phyloP scores from a whole-genome alignment of 2,113 vertebrate species.

The Gavia stellata region DNA sequence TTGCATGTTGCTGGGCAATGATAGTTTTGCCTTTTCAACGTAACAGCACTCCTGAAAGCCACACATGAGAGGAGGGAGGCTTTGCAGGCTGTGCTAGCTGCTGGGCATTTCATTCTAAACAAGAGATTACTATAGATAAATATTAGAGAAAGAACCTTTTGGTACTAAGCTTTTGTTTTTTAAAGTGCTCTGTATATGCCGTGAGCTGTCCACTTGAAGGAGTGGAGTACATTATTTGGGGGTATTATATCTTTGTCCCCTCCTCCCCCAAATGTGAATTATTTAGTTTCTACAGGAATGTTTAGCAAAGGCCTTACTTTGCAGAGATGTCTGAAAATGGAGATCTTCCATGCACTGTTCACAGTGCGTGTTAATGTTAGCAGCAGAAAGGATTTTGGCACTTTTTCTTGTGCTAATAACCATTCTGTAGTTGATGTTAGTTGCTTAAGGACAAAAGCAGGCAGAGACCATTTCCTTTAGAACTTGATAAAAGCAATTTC shows the following conservation, averaged over 20 bases:
- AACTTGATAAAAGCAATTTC: neutral
- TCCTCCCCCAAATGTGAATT: neutral
- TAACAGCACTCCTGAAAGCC: neutral
- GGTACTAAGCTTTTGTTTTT: neutral
- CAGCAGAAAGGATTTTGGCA: neutral
- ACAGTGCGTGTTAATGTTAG: neutral
- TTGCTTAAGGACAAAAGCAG: neutral
- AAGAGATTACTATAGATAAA: neutral
- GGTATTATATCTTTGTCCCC: neutral
- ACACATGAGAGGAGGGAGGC: neutral
- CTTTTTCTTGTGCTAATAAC: neutral
- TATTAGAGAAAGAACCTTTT: neutral
- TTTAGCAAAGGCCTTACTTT: neutral
- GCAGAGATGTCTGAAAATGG: neutral
- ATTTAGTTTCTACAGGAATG: neutral
- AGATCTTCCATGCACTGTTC: neutral
- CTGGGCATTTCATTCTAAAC: neutral
- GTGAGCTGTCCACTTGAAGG: rapidly evolving
- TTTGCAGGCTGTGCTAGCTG: neutral
- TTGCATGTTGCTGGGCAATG: neutral
- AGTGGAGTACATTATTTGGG: neutral
- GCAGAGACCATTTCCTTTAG: neutral
- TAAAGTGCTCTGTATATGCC: neutral
- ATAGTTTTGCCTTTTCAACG: slow-evolving; percentile 8
- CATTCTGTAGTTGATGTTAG: neutral